phyloP scores from a whole-genome alignment of 2,113 vertebrate species.

The Fukomys damarensis region DNA sequence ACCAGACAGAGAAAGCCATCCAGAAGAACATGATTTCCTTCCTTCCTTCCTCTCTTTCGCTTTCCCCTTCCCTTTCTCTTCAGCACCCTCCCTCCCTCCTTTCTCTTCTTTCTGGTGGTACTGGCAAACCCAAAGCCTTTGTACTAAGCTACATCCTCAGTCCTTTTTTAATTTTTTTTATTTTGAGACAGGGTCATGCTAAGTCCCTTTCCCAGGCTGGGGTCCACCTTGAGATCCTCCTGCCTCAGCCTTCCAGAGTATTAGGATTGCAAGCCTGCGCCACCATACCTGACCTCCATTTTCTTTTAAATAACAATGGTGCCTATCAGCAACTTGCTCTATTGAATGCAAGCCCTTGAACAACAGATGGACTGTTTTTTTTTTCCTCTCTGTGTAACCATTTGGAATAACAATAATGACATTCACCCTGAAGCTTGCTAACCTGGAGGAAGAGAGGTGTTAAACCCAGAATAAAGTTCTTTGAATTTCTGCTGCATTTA shows the following conservation, averaged over 20 bases:
- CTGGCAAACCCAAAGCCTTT: background rate
- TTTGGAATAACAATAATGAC: constrained; percentile 64
- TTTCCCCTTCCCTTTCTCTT: background rate
- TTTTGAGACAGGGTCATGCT: background rate
- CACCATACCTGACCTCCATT: background rate
- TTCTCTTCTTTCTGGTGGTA: background rate
- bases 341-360: constrained; percentile 63
- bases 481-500: constrained; percentile 59
- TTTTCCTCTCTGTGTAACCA: constrained; percentile 65
- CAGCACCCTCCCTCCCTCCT: background rate
- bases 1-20: constrained; percentile 63
- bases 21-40: constrained; percentile 48
- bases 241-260: background rate
- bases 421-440: constrained; percentile 50
- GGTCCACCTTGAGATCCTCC: background rate
- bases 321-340: background rate
- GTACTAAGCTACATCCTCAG: background rate
- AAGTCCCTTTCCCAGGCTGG: no score
- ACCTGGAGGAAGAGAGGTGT: constrained; percentile 63
- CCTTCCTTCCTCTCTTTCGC: background rate
- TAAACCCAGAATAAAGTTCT: constrained; percentile 28
- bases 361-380: constrained; percentile 59
- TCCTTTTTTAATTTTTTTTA: no score
- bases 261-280: background rate
- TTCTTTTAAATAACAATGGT: constrained; percentile 70